A percentile compares a stretch with the other conserved stretches of the same genome.
These are phyloP conservation scores for Elachura formosa DNA, from an alignment of 2,113 vertebrate genomes.

Conservation along the genomic window DNA sequence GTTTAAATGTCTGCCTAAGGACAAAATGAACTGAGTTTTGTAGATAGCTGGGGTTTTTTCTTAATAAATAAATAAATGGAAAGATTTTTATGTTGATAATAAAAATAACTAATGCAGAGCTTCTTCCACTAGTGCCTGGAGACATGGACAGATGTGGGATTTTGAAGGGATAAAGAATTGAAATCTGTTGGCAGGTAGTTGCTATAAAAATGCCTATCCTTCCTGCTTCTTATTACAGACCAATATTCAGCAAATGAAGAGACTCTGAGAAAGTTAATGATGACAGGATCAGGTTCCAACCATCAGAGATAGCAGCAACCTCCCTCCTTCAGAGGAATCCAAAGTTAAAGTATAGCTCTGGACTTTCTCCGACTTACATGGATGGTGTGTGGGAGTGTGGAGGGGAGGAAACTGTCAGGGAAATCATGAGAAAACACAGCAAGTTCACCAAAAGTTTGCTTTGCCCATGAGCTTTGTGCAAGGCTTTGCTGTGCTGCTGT, in stretches of 20 bases:
- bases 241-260: slow-evolving; percentile 42
- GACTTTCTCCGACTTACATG: not conserved
- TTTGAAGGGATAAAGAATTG: slow-evolving; percentile 67
- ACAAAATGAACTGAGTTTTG: slow-evolving; percentile 60
- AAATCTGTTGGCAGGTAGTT: slow-evolving; percentile 69
- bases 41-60: slow-evolving; percentile 51
- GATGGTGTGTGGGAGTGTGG: not conserved
- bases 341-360: not conserved
- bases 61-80: slow-evolving; percentile 68
- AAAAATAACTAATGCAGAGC: slow-evolving; percentile 69
- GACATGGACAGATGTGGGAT: slow-evolving; percentile 66
- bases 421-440: not conserved
- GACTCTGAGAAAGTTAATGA: slow-evolving; percentile 41
- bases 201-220: slow-evolving; percentile 58
- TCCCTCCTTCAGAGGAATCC: slow-evolving; percentile 24
- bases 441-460: not conserved
- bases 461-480: not conserved
- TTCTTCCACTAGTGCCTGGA: slow-evolving; percentile 61
- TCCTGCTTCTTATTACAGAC: slow-evolving; percentile 52
- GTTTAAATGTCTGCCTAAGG: slow-evolving; percentile 65
- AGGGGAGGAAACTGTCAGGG: not conserved
- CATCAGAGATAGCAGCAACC: slow-evolving; percentile 17
- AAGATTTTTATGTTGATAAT: slow-evolving; percentile 73
- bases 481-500: not conserved
- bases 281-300: slow-evolving; percentile 40